phyloP scores from a whole-genome alignment of 2,797 vertebrate genomes.

The Myotis vivesi region DNA sequence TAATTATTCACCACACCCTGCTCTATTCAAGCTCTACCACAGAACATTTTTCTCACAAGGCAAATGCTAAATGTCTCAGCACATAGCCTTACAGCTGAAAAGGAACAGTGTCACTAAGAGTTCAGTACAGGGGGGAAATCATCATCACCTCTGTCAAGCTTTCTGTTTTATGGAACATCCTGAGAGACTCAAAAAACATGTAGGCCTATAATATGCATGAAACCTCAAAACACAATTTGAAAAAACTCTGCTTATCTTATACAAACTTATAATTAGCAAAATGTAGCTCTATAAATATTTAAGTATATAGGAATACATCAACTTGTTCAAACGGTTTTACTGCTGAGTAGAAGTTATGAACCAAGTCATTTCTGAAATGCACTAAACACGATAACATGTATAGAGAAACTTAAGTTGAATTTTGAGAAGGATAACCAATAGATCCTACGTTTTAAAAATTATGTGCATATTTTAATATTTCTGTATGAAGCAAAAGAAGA shows the following conservation, averaged over 20 bases:
- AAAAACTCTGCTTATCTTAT: not conserved
- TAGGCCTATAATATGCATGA: not conserved
- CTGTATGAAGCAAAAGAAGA: not conserved
- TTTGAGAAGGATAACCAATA: conserved; percentile 41
- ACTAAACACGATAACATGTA: not conserved
- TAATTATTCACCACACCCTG: conserved; percentile 67
- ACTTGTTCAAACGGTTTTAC: not conserved
- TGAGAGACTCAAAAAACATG: not conserved
- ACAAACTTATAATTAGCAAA: conserved; percentile 10
- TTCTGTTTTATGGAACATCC: conserved; percentile 32
- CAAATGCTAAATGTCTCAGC: conserved; percentile 62
- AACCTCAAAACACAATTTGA: not conserved
- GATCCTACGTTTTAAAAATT: not conserved
- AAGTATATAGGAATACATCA: not conserved
- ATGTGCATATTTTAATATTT: conserved; percentile 4
- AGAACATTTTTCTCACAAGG: conserved; percentile 65
- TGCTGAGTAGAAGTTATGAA: not conserved
- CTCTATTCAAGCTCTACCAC: conserved; percentile 61
- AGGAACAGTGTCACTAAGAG: conserved; percentile 55
- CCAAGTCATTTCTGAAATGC: not conserved
- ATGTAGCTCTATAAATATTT: not conserved
- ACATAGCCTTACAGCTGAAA: conserved; percentile 30
- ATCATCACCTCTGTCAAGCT: conserved; percentile 30
- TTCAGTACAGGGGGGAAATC: conserved; percentile 37
- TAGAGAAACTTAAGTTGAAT: not conserved